Evolutionary conservation across 1,140 invertebrate genomes (phyloP), one percentile per base, ranked within the genome.

Genomic region (Eupristina koningsbergeri): DNA sequence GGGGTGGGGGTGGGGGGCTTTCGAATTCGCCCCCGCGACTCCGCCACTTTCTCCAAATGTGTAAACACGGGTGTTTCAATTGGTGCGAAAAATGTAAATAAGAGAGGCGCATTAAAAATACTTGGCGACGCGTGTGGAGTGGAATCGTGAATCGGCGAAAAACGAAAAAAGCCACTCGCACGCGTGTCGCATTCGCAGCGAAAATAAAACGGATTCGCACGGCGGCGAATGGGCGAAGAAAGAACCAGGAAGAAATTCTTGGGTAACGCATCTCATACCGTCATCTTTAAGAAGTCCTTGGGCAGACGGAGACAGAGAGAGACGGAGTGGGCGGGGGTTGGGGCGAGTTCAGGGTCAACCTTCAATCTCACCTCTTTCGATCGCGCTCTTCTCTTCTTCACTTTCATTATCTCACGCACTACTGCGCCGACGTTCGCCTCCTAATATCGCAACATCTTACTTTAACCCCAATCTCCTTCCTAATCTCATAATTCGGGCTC

Each of bases 261-360:
- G 77, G 53, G 77, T 74, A 76, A 53, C 36, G 47, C 26, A 39
- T 63, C 86, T 87, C 82, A 85, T 85, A 82, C 87, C 81, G 85
- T 90, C 90, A 84, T 90, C 90, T 91, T 90, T 90, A 91, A 90
- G 88, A 86, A 86, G 87, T 86, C 86, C 86, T 88, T 87, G 87
- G 80, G 83, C 86, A 83, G 79, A 86, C 9, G 58, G 73, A 34
- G 29, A 83, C 3, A 71, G 63, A 69, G n/a, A 11, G 36, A 22
- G 0, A n/a, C 31, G 8, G 45, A 0, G 47, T 7, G 7, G n/a
- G 26, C 45, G 74, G 75, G 63, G 80, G 22, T 79, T 81, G 86
- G 88, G 85, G 86, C 82, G 85, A 86, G 86, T 90, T 89, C 88
- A 89, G 88, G 88, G 89, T 90, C 89, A 89, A 87, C 81, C 88